Conservation (phyloP, 1,140 invertebrate genomes). For the Drosophila tropicalis region DNA sequence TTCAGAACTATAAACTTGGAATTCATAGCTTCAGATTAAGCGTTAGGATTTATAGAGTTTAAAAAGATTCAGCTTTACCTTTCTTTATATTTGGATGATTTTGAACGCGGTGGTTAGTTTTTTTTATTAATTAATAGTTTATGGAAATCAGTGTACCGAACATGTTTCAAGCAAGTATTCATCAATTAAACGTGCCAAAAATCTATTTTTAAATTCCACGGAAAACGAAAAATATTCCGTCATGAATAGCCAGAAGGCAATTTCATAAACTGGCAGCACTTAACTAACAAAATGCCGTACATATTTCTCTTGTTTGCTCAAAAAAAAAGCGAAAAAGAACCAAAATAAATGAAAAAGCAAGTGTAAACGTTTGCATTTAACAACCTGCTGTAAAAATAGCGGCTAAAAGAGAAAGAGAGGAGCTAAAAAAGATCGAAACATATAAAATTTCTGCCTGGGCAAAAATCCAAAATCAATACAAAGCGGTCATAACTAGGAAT, state of each 20-base stretch:
- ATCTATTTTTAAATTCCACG: constrained; percentile 16
- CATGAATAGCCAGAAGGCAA: constrained; percentile 17
- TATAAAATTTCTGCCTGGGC: constrained; percentile 31
- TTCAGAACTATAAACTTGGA: no score
- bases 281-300: constrained; percentile 21
- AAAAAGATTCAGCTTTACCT: no score
- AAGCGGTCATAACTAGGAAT: constrained; percentile 48
- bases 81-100: no score
- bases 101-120: no score
- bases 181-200: not conserved
- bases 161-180: no score
- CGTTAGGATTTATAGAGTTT: no score
- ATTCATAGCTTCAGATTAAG: no score
- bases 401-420: not conserved
- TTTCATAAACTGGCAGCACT: constrained; percentile 36
- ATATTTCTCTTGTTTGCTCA: constrained; percentile 12
- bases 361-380: constrained; percentile 34
- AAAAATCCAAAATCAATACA: constrained; percentile 59
- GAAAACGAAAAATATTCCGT: constrained; percentile 2
- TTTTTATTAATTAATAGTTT: no score
- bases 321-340: constrained; percentile 8
- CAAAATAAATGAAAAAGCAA: constrained; percentile 6
- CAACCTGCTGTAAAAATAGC: constrained; percentile 39
- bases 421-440: not conserved
- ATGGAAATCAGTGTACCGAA: not conserved